These are phyloP conservation scores for Luscinia megarhynchos DNA, from an alignment of 2,797 vertebrate species.

Conservation along the genomic window DNA sequence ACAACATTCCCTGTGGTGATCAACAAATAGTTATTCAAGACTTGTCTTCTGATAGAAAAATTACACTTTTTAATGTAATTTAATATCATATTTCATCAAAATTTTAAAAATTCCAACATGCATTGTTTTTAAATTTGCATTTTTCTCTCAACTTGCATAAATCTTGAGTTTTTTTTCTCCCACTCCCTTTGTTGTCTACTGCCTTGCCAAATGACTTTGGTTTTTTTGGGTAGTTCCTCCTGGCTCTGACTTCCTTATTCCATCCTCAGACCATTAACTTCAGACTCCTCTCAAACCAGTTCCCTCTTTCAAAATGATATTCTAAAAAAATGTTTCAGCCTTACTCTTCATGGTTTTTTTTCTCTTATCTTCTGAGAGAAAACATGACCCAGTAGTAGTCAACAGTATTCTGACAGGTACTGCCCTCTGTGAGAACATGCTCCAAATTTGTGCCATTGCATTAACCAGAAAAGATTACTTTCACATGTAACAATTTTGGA, in stretches of 20 bases:
- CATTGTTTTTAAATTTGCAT: not conserved
- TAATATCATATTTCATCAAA: not conserved
- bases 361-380: not conserved
- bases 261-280: not conserved
- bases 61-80: not conserved
- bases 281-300: not conserved
- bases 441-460: not conserved
- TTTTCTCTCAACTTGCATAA: not conserved
- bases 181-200: not conserved
- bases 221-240: rapidly evolving
- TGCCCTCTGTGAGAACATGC: rapidly evolving
- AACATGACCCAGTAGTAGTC: not conserved
- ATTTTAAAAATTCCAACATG: not conserved
- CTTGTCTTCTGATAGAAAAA: not conserved
- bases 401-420: not conserved
- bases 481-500: not conserved
- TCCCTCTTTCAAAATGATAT: not conserved
- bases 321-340: not conserved
- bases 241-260: not conserved
- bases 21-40: not conserved
- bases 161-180: not conserved
- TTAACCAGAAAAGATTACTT: not conserved
- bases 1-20: not conserved
- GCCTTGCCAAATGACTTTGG: not conserved
- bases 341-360: not conserved